Evolutionary conservation across 1,140 invertebrate species (phyloP), one percentile per base, ranked within the genome.

Genomic region (Pinna nobilis): DNA sequence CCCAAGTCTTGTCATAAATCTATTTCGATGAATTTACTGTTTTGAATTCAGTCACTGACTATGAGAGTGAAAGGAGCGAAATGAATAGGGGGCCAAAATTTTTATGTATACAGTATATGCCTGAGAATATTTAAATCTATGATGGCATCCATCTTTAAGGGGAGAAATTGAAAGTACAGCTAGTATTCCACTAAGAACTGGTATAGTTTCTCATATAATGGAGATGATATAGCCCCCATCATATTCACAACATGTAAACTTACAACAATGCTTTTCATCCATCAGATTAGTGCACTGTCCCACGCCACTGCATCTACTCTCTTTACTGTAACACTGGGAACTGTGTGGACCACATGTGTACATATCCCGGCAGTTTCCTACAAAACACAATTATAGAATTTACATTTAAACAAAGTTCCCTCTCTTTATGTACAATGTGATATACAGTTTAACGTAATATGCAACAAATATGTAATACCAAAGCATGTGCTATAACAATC

Each of bases 191-290:
- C 9, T 23, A 30, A 13, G 32, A n/a, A 53, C 9, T 13, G 32
- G 15, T 2, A 70, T n/a, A 7, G 3, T 25, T 11, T 41, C 7
- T 9, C 37, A 11, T 23, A 39, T 25, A 23, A 3, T 55, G 4
- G 1, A 20, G 20, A 20, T 1, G 33, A 53, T 65, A 50, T 49
- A n/a, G 35, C 5, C 23, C 5, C 20, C 18, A 41, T 37, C 25
- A 15, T 47, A 18, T 6, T 18, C 20, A 47, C 20, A 47, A 47
- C n/a, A n/a, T n/a, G 15, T 47, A 47, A 49, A 82, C 84, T 84
- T 82, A 90, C 88, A 78, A 74, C 90, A 90, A 63, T 84, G 78
- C 23, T 55, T 75, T 80, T 90, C 89, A 85, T 90, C 90, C 15
- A 81, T 84, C 18, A 37, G 41, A 77, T 89, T 86, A 23, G 73